Base-by-base conservation (phyloP, 1,140 invertebrate species). In the Saccostrea cuccullata region DNA sequence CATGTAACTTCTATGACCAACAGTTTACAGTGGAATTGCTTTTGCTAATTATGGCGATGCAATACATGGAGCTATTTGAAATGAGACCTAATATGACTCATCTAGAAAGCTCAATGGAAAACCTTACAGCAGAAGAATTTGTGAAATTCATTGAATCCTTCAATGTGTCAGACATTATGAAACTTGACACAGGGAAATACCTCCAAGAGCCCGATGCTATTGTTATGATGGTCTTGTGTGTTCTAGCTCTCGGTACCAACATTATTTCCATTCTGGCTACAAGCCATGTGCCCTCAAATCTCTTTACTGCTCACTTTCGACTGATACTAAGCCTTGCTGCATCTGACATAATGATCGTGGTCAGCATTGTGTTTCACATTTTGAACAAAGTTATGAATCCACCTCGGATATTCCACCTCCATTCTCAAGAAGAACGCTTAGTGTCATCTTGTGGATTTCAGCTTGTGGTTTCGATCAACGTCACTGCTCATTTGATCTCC, bases 401-500 rank as follows among this genome's bases (percentile, higher is more conserved):
- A 0, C 55, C 84, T 70, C 56, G 60, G 23, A 87, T 86, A 20
- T 89, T 85, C 9, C 73, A 73, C 8, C 64, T 87, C 30, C 8
- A 82, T 56, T 36, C 90, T 1, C 87, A 86, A 26, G 82, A 90
- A 3, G 89, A 91, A 20, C 56, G 91, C 5, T 70, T 90, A 26
- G n/a, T 87, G 0, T 90, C 89, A 17, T 82, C 90, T 8, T 93
- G 93, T 82, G 90, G 91, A 20, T 91, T 88, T 70, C 88, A 90
- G 5, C 88, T 92, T 82, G 83, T 92, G 11, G 90, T 89, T 56
- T 90, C 91, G 0, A 55, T 94, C 9, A 91, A 91, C 82, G 91
- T 89, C 12, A 92, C 89, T 56, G 92, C 91, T 8, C 90, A 91
- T 56, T 84, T 92, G 17, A 96, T 96, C 13, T 96, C 96, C 0